Conservation (phyloP, 2,113 vertebrate genomes). For the Cyanocitta stelleri region DNA sequence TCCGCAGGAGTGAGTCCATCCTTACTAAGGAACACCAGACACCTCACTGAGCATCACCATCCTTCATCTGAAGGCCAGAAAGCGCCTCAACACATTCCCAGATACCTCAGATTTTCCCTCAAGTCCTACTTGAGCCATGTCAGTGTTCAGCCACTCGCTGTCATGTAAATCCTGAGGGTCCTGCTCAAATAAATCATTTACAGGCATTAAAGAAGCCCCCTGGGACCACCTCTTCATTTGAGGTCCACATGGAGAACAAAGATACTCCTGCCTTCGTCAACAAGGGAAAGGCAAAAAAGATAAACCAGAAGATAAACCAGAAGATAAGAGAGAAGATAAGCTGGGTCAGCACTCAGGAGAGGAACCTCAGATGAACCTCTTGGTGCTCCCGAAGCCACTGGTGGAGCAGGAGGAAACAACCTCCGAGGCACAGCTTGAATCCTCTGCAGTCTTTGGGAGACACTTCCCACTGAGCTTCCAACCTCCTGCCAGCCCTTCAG, state of each 20-base stretch:
- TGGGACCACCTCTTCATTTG: not conserved
- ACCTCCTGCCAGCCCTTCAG: not conserved
- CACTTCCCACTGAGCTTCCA: not conserved
- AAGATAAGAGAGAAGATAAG: not conserved
- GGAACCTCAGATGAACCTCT: not conserved
- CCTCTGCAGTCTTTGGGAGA: not conserved
- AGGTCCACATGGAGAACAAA: not conserved
- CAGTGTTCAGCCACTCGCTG: not conserved
- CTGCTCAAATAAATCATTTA: not conserved
- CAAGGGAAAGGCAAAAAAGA: not conserved
- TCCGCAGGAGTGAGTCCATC: not conserved
- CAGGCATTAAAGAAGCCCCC: too few species aligned
- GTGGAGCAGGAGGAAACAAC: not conserved
- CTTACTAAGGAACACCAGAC: not conserved
- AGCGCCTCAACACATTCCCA: not conserved
- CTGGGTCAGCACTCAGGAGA: not conserved
- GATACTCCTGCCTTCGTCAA: not conserved
- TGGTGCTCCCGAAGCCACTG: not conserved
- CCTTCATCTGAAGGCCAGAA: not conserved
- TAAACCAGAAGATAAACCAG: not conserved
- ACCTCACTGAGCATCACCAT: not conserved
- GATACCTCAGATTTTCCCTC: not conserved
- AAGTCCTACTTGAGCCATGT: not conserved
- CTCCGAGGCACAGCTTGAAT: not conserved
- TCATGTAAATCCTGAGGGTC: accelerated